A percentile compares a stretch with the other conserved stretches of the same genome.
These are phyloP conservation scores for Euclidia mi DNA, from an alignment of 2,888 invertebrate genomes.

Conservation along the genomic window DNA sequence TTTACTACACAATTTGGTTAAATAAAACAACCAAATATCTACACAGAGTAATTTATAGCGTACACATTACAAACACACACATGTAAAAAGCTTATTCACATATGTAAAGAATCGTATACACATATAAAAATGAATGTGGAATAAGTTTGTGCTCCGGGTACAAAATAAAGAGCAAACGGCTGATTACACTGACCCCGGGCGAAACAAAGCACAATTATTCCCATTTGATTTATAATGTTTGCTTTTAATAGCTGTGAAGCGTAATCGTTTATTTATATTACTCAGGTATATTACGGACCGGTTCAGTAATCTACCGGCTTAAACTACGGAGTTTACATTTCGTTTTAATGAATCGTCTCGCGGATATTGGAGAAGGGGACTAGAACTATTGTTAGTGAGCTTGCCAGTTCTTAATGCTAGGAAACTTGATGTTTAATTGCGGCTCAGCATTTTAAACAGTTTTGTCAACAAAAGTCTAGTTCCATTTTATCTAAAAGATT, in stretches of 20 bases:
- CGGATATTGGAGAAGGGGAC: constrained; percentile 28
- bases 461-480: background rate
- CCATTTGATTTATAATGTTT: constrained; percentile 82
- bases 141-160: constrained; percentile 62
- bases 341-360: constrained; percentile 42
- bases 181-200: constrained; percentile 86
- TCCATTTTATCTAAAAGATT: background rate
- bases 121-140: constrained; percentile 62
- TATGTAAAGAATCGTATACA: constrained; percentile 8
- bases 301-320: constrained; percentile 40
- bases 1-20: constrained; percentile 50
- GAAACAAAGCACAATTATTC: constrained; percentile 85
- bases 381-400: constrained; percentile 24
- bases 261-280: constrained; percentile 77
- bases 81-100: constrained; percentile 3
- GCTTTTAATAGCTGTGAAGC: constrained; percentile 77
- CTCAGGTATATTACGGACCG: constrained; percentile 56
- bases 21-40: constrained; percentile 52
- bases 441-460: background rate
- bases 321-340: constrained; percentile 37
- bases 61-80: constrained; percentile 19
- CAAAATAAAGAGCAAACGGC: constrained; percentile 73
- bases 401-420: constrained; percentile 1
- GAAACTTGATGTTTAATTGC: background rate
- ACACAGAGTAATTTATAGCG: constrained; percentile 49